Evolutionary conservation across 1,140 invertebrate genomes (phyloP), one percentile per base, ranked within the genome.

Genomic region (Diabrotica undecimpunctata): DNA sequence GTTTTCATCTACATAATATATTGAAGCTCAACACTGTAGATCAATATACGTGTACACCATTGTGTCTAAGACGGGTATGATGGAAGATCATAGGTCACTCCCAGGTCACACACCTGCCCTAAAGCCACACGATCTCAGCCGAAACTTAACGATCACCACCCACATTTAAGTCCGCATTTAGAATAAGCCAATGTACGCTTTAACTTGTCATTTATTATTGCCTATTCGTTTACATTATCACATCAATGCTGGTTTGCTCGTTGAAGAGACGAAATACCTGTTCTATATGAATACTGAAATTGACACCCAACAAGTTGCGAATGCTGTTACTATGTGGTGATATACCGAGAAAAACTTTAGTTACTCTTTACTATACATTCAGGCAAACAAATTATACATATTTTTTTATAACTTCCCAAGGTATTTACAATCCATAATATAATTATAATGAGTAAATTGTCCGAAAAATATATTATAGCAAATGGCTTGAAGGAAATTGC

Each of bases 41-140:
- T 46, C 8, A 10, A 46, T 46, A 46, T 46, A 46, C n/a, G n/a
- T 46, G 41, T 46, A 61, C 59, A 59, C 65, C 68, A 70, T 70
- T 70, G 69, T 70, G 62, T 67, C 64, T 70, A 66, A 67, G 66
- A 62, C 68, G 55, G 59, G 37, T 61, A 66, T 67, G 65, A 66
- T 65, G 68, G 61, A 61, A 68, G 70, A 67, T 71, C 65, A 71
- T 55, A 64, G 70, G 67, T 71, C 70, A 69, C 54, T 64, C 14
- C 53, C 70, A 66, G 70, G 67, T 71, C 70, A 63, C 70, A 69
- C 65, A 71, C 70, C 70, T 67, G 70, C 65, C 70, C 67, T 62
- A 59, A 66, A 64, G 70, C 61, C 56, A 51, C 63, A 65, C 64
- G 65, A 64, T 63, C 64, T 64, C 25, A 63, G 55, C 62, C 65